Conservation (phyloP, 2,888 invertebrate species). For the Ophraella communa region DNA sequence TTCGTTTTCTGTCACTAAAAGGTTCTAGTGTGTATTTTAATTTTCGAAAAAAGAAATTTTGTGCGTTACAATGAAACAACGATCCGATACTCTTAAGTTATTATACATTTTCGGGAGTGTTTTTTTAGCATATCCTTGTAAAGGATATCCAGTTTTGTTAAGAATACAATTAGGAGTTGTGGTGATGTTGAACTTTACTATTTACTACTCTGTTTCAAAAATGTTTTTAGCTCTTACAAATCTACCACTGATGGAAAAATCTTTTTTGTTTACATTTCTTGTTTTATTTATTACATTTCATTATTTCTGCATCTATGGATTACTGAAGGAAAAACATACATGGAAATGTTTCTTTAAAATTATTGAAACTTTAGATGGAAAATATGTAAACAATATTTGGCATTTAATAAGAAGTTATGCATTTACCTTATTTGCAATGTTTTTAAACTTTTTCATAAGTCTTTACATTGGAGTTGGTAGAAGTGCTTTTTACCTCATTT, state of each 20-base stretch:
- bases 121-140: neutral
- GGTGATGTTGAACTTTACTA: neutral
- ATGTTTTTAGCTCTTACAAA: rapidly evolving
- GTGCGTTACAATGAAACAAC: neutral
- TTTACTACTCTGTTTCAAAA: neutral
- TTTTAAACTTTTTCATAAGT: too few species aligned
- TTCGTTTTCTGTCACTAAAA: too few species aligned
- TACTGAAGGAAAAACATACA: neutral
- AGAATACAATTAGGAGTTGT: neutral
- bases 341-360: neutral
- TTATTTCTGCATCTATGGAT: neutral
- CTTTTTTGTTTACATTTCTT: neutral
- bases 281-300: neutral
- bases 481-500: neutral
- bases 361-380: neutral
- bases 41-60: too few species aligned
- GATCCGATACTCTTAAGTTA: neutral
- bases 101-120: neutral
- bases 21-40: too few species aligned
- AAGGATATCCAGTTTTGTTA: neutral
- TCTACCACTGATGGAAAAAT: neutral
- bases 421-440: neutral
- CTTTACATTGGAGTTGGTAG: too few species aligned
- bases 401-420: neutral
- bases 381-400: neutral